Conservation (phyloP, 1,140 invertebrate species). For the Reticulitermes speratus region DNA sequence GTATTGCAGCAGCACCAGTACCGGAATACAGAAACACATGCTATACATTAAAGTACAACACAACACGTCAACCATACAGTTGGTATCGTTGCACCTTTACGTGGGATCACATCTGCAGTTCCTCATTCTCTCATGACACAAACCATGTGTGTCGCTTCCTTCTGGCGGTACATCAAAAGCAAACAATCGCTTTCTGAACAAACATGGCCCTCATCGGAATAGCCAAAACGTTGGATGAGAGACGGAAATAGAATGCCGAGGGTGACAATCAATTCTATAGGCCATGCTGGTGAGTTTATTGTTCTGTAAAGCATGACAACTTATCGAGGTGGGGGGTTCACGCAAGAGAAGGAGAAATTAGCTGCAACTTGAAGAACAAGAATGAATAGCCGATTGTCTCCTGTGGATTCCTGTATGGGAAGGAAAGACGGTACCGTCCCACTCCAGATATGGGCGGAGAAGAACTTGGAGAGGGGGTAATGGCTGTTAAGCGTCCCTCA, state of each 20-base stretch:
- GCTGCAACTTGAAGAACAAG: background rate
- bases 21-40: no score
- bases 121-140: background rate
- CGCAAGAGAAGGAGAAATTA: background rate
- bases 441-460: background rate
- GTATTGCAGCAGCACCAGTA: no score
- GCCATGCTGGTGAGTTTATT: background rate
- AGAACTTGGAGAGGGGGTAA: background rate
- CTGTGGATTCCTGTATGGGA: background rate
- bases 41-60: no score
- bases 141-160: background rate
- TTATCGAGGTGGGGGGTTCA: background rate
- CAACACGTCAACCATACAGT: no score
- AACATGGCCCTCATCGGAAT: background rate
- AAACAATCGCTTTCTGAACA: background rate
- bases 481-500: constrained; percentile 8
- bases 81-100: background rate
- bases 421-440: background rate
- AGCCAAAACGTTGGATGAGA: background rate
- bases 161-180: constrained; percentile 5
- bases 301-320: background rate
- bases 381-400: background rate
- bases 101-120: background rate
- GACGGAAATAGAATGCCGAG: background rate
- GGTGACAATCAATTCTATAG: constrained; percentile 7